phyloP scores from a whole-genome alignment of 2,797 vertebrate species.

The Falco berigora region DNA sequence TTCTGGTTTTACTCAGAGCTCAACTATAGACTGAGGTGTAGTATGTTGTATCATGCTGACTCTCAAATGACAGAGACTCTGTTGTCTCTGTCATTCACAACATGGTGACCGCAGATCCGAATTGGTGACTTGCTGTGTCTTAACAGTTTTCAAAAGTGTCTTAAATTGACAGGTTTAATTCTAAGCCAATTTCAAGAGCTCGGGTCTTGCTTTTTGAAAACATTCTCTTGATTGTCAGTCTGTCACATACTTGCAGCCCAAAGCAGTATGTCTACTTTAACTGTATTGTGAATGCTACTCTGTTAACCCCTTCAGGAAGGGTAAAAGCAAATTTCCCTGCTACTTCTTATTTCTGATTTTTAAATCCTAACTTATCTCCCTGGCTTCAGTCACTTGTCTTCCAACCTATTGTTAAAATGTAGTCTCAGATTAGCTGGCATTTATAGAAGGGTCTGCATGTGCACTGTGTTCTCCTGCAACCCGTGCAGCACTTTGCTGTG shows the following conservation, averaged over 20 bases:
- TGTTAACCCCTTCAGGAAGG: not conserved
- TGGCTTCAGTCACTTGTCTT: not conserved
- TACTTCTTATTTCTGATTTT: not conserved
- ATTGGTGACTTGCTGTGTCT: not conserved
- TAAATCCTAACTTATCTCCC: not conserved
- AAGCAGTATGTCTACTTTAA: not conserved
- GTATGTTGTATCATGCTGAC: not conserved
- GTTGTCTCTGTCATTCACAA: not conserved
- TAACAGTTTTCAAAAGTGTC: not conserved
- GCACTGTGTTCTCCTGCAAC: not conserved
- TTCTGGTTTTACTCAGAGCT: not conserved
- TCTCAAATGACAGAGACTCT: no score
- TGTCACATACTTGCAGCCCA: not conserved
- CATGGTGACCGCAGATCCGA: not conserved
- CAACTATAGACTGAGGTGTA: not conserved
- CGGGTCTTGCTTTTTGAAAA: not conserved
- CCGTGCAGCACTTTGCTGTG: not conserved
- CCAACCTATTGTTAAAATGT: not conserved
- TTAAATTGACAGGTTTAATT: not conserved
- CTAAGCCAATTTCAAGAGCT: not conserved
- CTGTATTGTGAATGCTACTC: not conserved
- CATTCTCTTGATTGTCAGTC: not conserved
- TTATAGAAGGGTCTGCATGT: not conserved
- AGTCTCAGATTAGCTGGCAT: not conserved
- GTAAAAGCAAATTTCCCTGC: not conserved